Base-by-base conservation (phyloP, 2,113 vertebrate species). In the Promerops cafer region DNA sequence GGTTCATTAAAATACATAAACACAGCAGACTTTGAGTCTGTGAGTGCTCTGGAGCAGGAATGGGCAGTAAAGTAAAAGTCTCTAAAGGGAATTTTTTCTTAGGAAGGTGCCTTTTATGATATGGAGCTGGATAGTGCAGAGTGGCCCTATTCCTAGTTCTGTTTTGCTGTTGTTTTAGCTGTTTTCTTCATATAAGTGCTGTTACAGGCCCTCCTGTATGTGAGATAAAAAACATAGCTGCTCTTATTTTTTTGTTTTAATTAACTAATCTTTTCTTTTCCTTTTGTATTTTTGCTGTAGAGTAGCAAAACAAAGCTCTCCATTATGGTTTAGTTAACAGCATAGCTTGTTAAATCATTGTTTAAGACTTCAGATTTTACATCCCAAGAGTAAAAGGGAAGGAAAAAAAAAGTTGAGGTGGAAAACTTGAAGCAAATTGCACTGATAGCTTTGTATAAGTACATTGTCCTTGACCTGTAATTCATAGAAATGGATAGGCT, bases 271-370 rank as follows among this genome's bases (percentile, higher is more conserved):
- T 83, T 28, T 59, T 61, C 69, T 64, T 91, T 57, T 52, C 6
- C 3, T 44, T 30, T 31, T 35, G 3, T 50, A 3, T 40, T 22
- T 75, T 44, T 68, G 16, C 64, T 60, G 31, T 30, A 52, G n/a
- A 56, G 30, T 35, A 56, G 14, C 24, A 47, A n/a, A 76, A 42
- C 8, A 52, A 56, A 77, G 13, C 19, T 77, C 18, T 27, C 52
- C 0, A 0, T 75, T 86, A 16, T 1, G 2, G 9, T 63, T 88
- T 71, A 53, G 27, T 64, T 89, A 50, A 45, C 20, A 50, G n/a
- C 11, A 27, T 20, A n/a, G 10, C 10, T 76, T 85, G 23, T 30
- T 59, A 92, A 88, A 50, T 83, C 4, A 2, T 50, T 66, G 10
- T 12, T 86, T 50, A 26, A 66, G 22, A 10, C 27, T 47, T 81